phyloP scores from a whole-genome alignment of 1,140 invertebrate species.

The Lepidurus arcticus region DNA sequence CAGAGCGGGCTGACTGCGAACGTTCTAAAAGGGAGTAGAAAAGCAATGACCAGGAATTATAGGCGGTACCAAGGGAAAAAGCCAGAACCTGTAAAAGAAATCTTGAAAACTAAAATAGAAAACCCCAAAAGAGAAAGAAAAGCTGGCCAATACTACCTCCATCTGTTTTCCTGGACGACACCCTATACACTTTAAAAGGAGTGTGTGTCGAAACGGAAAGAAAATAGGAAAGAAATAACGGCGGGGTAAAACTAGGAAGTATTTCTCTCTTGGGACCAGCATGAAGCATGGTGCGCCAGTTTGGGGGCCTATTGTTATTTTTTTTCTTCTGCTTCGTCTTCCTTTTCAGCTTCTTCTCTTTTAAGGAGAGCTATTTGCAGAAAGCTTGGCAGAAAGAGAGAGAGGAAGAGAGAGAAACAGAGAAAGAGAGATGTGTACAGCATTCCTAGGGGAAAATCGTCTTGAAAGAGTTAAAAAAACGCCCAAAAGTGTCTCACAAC shows the following conservation, averaged over 20 bases:
- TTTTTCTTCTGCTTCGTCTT: not conserved
- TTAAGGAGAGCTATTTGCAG: not conserved
- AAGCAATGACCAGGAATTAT: too few species aligned
- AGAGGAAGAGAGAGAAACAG: not conserved
- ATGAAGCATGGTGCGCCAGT: not conserved
- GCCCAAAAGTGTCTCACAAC: not conserved
- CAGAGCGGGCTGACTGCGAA: too few species aligned
- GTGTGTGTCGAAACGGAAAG: not conserved
- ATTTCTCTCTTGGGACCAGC: slow-evolving; percentile 5
- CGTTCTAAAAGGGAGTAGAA: too few species aligned
- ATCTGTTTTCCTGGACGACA: not conserved
- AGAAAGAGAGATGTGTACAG: not conserved
- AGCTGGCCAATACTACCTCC: not conserved
- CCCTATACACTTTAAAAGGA: not conserved
- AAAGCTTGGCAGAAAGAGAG: not conserved
- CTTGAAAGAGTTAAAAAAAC: not conserved
- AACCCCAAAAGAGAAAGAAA: not conserved
- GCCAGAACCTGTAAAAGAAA: not conserved
- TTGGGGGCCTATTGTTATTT: not conserved
- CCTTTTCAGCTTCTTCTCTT: not conserved
- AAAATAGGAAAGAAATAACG: not conserved
- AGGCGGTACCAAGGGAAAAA: not conserved
- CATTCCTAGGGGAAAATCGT: not conserved
- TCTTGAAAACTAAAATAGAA: not conserved
- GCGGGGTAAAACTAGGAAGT: not conserved